Evolutionary conservation across 1,140 invertebrate genomes (phyloP), one percentile per base, ranked within the genome.

Genomic region (Ceratina japonica): DNA sequence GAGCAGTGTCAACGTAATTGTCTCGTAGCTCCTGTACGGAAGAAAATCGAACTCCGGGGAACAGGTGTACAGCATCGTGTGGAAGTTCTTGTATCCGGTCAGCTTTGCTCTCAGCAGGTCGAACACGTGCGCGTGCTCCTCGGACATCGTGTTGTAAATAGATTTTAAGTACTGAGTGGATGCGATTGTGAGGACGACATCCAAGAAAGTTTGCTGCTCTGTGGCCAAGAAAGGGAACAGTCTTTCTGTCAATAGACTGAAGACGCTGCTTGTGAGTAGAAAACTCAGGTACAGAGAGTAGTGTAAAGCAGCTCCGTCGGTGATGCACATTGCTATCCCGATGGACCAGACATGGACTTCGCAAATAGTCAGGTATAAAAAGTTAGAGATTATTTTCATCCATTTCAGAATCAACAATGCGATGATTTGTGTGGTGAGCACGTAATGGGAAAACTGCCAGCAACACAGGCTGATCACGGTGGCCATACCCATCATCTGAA

Each of bases 61-160:
- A 92, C 97, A 98, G 0, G 96, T 97, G 83, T 98, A 98, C 15
- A 98, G 91, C 86, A 96, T 90, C 0, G 97, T 97, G 87, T 98
- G 96, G 87, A 97, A 98, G 83, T 95, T 95, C 86, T 94, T 94
- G 88, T 95, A 97, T 83, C 94, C 91, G 0, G 94, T 94, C 59
- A 98, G 94, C 90, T 98, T 98, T 1, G 96, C 94, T 71, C 91
- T 93, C 0, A 98, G 90, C 59, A 98, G 94, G 82, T 97, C 96
- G 87, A 95, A 95, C 59, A 97, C 94, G 87, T 98, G 97, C 37
- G 93, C 93, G 93, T 97, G 94, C 27, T 94, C 93, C 61, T 94
- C 87, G 0, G 90, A 90, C 13, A 90, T 86, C 2, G 91, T 81
- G 1, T 92, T 86, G 27, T 89, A 89, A 13, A 89, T 85, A 1